A percentile compares a stretch with the other conserved stretches of the same genome.
Conservation (phyloP, 2,797 vertebrate genomes). For the Centropyge bicolor region DNA sequence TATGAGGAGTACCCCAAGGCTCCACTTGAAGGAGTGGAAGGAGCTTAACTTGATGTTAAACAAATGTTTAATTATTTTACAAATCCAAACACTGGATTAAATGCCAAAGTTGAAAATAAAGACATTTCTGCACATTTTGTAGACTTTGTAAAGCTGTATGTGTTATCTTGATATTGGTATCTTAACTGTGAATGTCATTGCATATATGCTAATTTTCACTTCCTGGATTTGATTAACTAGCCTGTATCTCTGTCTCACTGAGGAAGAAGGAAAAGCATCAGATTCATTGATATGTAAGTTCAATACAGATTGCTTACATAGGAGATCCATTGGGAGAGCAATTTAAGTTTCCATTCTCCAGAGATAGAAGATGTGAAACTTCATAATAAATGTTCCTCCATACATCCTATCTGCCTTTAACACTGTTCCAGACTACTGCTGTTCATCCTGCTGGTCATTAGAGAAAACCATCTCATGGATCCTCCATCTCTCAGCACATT, state of each 20-base stretch:
- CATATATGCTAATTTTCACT: constrained; percentile 50
- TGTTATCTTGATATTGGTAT: too few relatives aligned
- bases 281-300: too few relatives aligned
- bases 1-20: too few relatives aligned
- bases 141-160: neutral
- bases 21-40: too few relatives aligned
- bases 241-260: constrained; percentile 49
- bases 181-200: constrained; percentile 55
- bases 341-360: constrained; percentile 58
- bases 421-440: constrained; percentile 37
- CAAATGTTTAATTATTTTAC: neutral
- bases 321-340: constrained; percentile 51
- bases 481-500: constrained; percentile 12
- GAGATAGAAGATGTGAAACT: constrained; percentile 44
- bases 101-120: too few relatives aligned
- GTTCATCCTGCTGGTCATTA: constrained; percentile 39
- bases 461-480: constrained; percentile 9
- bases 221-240: constrained; percentile 41
- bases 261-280: constrained; percentile 20
- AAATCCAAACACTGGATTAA: neutral
- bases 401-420: constrained; percentile 55
- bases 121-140: neutral
- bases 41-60: too few relatives aligned
- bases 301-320: too few relatives aligned
- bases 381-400: constrained; percentile 32